A percentile compares a stretch with the other conserved stretches of the same genome.
Evolutionary conservation across 1,140 invertebrate species (phyloP).

Genomic region (Saccostrea glomerata): DNA sequence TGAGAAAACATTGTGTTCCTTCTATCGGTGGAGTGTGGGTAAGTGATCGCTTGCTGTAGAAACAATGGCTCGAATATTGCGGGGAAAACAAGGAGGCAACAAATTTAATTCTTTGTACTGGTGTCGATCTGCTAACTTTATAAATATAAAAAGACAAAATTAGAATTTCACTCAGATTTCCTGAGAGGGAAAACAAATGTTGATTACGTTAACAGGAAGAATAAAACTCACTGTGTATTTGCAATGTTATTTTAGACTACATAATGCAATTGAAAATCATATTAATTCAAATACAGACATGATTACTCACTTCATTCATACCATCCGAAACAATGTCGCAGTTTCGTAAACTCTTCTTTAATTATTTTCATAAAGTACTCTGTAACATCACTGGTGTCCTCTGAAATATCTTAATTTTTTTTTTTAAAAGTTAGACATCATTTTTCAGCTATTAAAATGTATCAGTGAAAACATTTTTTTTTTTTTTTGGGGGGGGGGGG

Average conservation of each 20-base stretch:
- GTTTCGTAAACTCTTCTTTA: constrained; percentile 48
- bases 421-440: too few relatives aligned
- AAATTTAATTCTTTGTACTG: constrained; percentile 64
- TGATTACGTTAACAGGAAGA: too few relatives aligned
- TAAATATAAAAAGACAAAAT: neutral
- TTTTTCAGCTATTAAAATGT: too few relatives aligned
- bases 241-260: too few relatives aligned
- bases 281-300: too few relatives aligned
- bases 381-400: constrained; percentile 32
- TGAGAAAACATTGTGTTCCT: constrained; percentile 60
- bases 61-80: constrained; percentile 68
- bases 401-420: constrained; percentile 30
- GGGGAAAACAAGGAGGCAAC: constrained; percentile 70
- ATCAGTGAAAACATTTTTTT: too few relatives aligned
- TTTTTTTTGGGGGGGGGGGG: too few relatives aligned
- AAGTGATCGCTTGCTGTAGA: constrained; percentile 64
- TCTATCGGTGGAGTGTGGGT: constrained; percentile 63
- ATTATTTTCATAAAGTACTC: constrained; percentile 46
- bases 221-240: too few relatives aligned
- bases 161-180: too few relatives aligned
- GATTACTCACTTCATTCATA: constrained; percentile 64
- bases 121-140: constrained; percentile 60
- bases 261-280: too few relatives aligned
- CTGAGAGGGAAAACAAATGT: too few relatives aligned
- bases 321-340: constrained; percentile 67